Conservation (phyloP, 1,140 invertebrate genomes). For the Musca domestica region DNA sequence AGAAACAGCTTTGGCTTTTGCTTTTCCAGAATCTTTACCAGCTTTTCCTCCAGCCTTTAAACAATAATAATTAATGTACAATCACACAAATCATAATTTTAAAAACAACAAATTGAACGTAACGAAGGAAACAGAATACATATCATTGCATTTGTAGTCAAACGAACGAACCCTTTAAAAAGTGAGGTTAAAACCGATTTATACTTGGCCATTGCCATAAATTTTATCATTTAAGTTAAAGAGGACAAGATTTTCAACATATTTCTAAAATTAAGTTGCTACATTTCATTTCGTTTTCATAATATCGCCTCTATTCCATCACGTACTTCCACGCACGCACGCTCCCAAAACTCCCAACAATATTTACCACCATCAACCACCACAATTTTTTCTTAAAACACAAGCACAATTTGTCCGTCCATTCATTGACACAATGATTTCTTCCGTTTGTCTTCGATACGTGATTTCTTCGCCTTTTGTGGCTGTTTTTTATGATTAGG, state of each 20-base stretch:
- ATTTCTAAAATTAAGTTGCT: background rate
- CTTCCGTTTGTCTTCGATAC: background rate
- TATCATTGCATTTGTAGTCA: conserved; percentile 4
- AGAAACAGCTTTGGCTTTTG: conserved; percentile 98
- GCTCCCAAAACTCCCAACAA: conserved; percentile 16
- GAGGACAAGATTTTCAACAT: background rate
- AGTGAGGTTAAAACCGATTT: conserved; percentile 1
- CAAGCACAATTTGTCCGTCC: conserved; percentile 19
- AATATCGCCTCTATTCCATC: background rate
- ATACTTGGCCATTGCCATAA: background rate
- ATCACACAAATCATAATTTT: background rate
- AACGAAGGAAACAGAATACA: conserved; percentile 8
- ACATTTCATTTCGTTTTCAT: background rate
- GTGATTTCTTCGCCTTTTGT: background rate
- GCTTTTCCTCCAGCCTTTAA: conserved; percentile 96
- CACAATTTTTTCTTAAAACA: conserved; percentile 5
- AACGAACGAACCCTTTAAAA: background rate
- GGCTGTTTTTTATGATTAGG: background rate
- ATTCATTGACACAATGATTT: conserved; percentile 24
- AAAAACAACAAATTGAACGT: too few species aligned
- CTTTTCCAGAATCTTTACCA: conserved; percentile 99
- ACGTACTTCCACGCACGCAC: conserved; percentile 6
- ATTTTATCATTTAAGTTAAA: background rate
- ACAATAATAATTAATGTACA: background rate
- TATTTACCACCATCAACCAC: too few species aligned